phyloP scores from a whole-genome alignment of 1,140 invertebrate genomes.

The Helicoverpa armigera region DNA sequence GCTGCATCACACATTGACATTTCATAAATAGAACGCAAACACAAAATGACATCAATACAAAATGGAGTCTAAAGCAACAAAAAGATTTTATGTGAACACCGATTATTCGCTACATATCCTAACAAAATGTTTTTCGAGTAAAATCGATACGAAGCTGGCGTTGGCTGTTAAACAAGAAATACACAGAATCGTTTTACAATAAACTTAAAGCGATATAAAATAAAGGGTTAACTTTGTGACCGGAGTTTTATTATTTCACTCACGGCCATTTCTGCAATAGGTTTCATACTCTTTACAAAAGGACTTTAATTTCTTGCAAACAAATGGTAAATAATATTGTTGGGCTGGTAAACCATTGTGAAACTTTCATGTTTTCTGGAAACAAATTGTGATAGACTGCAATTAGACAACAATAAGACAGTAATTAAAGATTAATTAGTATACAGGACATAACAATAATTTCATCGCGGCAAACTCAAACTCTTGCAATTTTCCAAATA shows the following conservation, averaged over 20 bases:
- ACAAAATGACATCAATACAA: neutral
- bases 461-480: no score
- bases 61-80: neutral
- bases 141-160: slow-evolving; percentile 5
- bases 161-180: slow-evolving; percentile 34
- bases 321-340: neutral
- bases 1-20: slow-evolving; percentile 5
- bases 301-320: neutral
- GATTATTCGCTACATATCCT: slow-evolving; percentile 12
- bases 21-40: neutral
- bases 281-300: slow-evolving; percentile 13
- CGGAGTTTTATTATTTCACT: slow-evolving; percentile 32
- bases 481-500: no score
- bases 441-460: no score
- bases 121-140: slow-evolving; percentile 20
- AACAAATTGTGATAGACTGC: no score
- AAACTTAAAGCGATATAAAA: slow-evolving; percentile 38
- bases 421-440: no score
- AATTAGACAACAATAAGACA: no score
- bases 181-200: slow-evolving; percentile 45
- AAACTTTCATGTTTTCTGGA: neutral
- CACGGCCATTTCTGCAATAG: slow-evolving; percentile 3
- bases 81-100: slow-evolving; percentile 9
- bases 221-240: slow-evolving; percentile 19
- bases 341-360: neutral